Evolutionary conservation across 2,113 vertebrate species (phyloP).

Genomic region (Salminus brasiliensis): DNA sequence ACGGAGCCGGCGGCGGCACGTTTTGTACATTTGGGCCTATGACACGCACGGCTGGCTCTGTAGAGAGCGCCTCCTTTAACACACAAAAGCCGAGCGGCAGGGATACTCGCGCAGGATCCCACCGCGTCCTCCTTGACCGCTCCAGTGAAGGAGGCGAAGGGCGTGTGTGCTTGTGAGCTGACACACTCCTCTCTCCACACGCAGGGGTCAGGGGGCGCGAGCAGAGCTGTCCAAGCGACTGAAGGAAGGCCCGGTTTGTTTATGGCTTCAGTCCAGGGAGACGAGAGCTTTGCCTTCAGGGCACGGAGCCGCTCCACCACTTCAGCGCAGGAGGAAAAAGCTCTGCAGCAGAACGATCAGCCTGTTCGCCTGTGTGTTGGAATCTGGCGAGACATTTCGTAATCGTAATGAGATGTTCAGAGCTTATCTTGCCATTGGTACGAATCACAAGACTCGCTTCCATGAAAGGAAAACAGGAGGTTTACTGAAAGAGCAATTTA

Average conservation of each 20-base stretch:
- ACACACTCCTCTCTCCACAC: conserved; percentile 37
- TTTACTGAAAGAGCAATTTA: conserved; percentile 8
- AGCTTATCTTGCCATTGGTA: conserved; percentile 9
- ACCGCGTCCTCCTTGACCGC: conserved; percentile 3
- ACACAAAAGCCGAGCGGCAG: conserved; percentile 47
- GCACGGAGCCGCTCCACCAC: neutral
- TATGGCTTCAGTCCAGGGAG: conserved; percentile 15
- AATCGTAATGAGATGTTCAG: neutral
- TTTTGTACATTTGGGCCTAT: conserved; percentile 44
- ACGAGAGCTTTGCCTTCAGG: conserved; percentile 24
- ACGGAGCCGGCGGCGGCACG: neutral
- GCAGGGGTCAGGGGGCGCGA: conserved; percentile 16
- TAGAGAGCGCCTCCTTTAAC: conserved; percentile 23
- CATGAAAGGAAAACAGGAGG: conserved; percentile 11
- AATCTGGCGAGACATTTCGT: conserved; percentile 6
- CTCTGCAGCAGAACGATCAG: neutral
- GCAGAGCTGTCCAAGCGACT: neutral
- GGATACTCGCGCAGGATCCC: conserved; percentile 17
- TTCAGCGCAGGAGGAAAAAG: neutral
- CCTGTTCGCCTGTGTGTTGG: neutral
- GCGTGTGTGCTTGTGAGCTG: conserved; percentile 16
- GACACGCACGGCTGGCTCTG: conserved; percentile 48
- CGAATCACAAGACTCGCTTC: conserved; percentile 7
- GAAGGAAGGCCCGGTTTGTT: conserved; percentile 28
- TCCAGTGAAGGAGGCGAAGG: conserved; percentile 6